Conservation (phyloP, 1,140 invertebrate genomes). For the Lutraria rhynchaena region DNA sequence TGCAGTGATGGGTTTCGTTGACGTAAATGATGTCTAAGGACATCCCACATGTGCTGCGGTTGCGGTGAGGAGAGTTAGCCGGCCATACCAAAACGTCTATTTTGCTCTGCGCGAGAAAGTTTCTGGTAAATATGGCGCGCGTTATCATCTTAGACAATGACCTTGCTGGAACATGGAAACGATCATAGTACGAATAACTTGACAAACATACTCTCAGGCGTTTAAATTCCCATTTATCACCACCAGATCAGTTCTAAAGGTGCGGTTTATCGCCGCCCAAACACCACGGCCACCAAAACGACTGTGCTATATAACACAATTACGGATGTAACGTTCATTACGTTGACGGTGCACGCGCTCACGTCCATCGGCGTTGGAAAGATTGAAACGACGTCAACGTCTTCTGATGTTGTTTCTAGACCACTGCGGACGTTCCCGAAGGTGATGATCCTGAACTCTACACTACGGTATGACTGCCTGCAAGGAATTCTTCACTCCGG, state of each 20-base stretch:
- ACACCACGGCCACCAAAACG: conserved; percentile 10
- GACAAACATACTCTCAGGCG: conserved; percentile 2
- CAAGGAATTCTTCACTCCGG: neutral
- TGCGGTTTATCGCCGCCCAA: neutral
- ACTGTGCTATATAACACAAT: conserved; percentile 6
- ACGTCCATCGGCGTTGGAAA: conserved; percentile 5
- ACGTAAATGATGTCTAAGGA: too few species aligned
- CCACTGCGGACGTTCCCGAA: neutral
- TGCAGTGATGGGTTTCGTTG: too few species aligned
- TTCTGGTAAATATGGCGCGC: too few species aligned
- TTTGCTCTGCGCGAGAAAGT: too few species aligned
- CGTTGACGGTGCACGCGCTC: conserved; percentile 9
- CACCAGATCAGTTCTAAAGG: neutral
- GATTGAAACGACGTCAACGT: neutral
- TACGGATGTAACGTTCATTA: too few species aligned
- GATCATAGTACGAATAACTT: conserved; percentile 1
- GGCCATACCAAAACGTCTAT: too few species aligned
- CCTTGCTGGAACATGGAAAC: too few species aligned
- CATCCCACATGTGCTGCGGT: too few species aligned
- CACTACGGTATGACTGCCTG: neutral
- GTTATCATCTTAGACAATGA: too few species aligned
- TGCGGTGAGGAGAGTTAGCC: too few species aligned
- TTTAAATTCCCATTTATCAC: conserved; percentile 8
- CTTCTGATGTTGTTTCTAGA: neutral
- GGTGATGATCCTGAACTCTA: neutral